Conservation (phyloP, 2,888 invertebrate genomes). For the Graphium colonna region DNA sequence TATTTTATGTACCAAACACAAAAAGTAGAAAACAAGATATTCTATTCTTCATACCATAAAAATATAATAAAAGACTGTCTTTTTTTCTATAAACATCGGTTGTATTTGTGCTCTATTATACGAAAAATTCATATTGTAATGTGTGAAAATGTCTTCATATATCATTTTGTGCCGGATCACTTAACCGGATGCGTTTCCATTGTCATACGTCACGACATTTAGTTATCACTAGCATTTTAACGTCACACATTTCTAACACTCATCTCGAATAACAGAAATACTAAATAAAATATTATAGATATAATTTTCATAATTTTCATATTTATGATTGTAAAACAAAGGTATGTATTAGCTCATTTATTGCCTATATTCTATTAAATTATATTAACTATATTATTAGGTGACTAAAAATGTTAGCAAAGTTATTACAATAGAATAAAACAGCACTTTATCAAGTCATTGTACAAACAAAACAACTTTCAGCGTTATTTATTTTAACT, state of each 20-base stretch:
- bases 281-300: no score
- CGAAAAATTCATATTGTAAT: conserved; percentile 76
- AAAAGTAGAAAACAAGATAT: conserved; percentile 3
- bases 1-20: not conserved
- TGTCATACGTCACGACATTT: conserved; percentile 31
- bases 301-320: no score
- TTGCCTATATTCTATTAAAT: no score
- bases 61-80: conserved; percentile 9
- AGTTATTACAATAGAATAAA: no score
- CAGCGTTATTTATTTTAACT: no score
- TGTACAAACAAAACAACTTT: no score
- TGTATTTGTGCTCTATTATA: conserved; percentile 44
- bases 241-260: not conserved
- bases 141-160: conserved; percentile 77
- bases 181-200: conserved; percentile 60
- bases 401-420: no score
- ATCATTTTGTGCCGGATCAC: conserved; percentile 77
- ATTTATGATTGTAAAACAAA: no score
- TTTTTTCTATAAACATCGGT: conserved; percentile 38
- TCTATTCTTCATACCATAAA: not conserved
- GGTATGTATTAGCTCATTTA: no score
- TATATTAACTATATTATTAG: no score
- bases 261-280: not conserved
- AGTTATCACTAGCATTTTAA: not conserved
- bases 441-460: no score